These are phyloP conservation scores for Syrmaticus mikado DNA, from an alignment of 2,113 vertebrate genomes.

Conservation along the genomic window DNA sequence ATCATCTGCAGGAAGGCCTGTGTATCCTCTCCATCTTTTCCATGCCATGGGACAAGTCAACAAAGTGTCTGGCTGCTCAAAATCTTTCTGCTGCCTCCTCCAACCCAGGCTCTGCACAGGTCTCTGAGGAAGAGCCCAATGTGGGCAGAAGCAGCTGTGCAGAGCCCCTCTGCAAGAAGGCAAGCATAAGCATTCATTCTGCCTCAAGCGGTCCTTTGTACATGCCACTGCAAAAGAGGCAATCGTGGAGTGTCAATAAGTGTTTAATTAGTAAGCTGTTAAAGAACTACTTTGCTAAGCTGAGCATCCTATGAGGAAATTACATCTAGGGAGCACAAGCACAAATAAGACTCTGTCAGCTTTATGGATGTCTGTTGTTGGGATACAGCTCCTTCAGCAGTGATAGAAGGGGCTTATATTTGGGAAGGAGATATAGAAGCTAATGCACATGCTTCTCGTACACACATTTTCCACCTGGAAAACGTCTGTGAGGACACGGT, in stretches of 20 bases:
- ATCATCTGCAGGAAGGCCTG: background rate
- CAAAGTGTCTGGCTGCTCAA: background rate
- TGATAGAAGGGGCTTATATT: background rate
- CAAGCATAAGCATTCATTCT: background rate
- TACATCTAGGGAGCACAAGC: background rate
- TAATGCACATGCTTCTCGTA: background rate
- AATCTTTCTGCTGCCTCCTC: background rate
- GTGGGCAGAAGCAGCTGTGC: background rate
- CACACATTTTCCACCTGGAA: constrained; percentile 63
- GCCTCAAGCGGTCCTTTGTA: background rate
- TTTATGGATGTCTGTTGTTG: background rate
- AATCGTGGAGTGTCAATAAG: background rate
- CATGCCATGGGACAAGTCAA: fast-evolving
- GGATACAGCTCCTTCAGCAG: constrained; percentile 26
- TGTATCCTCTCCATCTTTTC: background rate
- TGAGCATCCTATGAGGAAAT: background rate
- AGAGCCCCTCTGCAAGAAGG: background rate
- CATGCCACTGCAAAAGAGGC: background rate
- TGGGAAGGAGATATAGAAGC: background rate
- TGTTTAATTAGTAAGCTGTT: background rate
- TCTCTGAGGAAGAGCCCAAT: background rate
- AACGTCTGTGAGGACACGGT: constrained; percentile 56
- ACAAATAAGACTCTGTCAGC: background rate
- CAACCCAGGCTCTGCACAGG: background rate
- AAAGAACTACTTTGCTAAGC: background rate